phyloP scores from a whole-genome alignment of 2,113 vertebrate genomes.

The Phaethornis superciliosus region DNA sequence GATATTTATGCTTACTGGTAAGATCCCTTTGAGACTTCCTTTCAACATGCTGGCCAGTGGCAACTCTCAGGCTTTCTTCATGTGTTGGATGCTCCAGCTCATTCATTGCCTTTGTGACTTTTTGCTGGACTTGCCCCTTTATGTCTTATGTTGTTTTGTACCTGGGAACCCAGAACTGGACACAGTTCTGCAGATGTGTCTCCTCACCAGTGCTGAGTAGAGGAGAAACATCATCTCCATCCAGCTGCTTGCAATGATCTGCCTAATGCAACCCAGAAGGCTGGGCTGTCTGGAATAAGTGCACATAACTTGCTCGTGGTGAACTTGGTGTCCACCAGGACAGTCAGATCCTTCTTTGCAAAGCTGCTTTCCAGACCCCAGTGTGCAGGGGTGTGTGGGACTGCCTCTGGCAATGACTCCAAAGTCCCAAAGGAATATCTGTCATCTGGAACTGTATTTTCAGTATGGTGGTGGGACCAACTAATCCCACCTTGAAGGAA shows the following conservation, averaged over 20 bases:
- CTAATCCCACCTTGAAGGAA: not conserved
- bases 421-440: not conserved
- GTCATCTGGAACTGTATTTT: not conserved
- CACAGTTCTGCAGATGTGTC: not conserved
- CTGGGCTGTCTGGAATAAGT: not conserved
- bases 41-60: fast-evolving
- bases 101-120: not conserved
- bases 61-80: not conserved
- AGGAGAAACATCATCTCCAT: not conserved
- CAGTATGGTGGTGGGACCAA: not conserved
- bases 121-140: not conserved
- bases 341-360: not conserved
- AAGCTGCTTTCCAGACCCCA: not conserved
- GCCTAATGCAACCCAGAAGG: not conserved
- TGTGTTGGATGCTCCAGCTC: not conserved
- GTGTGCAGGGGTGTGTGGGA: not conserved
- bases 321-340: not conserved
- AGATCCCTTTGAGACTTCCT: not conserved
- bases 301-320: not conserved
- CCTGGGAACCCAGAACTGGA: not conserved
- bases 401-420: not conserved
- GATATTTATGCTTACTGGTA: not conserved
- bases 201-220: not conserved
- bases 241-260: not conserved
- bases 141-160: not conserved